Percentiles rank a stretch among this genome's conserved stretches.
phyloP scores from a whole-genome alignment of 2,797 vertebrate species.

The Prunella strophiata region DNA sequence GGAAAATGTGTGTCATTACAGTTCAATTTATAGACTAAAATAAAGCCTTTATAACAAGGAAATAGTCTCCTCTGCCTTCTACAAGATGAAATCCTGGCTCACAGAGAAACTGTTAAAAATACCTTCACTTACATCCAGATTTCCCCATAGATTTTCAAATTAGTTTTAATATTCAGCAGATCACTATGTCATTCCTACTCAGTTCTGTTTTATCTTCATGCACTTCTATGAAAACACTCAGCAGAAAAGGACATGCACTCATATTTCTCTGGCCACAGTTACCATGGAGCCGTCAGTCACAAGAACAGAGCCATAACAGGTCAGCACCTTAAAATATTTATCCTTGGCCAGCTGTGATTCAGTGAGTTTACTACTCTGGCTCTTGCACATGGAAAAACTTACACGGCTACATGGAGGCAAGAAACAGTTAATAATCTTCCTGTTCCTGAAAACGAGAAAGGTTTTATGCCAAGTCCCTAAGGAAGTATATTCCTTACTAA shows the following conservation, averaged over 20 bases:
- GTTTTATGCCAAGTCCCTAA: neutral
- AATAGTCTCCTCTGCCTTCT: neutral
- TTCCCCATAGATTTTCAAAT: neutral
- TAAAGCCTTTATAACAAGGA: neutral
- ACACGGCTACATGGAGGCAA: neutral
- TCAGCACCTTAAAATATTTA: neutral
- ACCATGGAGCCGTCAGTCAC: neutral
- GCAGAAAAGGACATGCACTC: neutral
- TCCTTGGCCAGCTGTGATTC: neutral
- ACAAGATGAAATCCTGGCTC: neutral
- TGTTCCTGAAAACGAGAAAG: neutral
- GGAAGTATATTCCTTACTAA: neutral
- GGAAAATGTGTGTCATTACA: neutral
- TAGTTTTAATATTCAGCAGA: constrained; percentile 13
- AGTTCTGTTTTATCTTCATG: neutral
- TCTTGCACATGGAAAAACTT: neutral
- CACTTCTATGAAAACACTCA: neutral
- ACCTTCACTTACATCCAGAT: neutral
- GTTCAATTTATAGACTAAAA: neutral
- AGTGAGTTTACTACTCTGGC: neutral
- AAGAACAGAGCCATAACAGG: neutral
- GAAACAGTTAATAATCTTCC: constrained; percentile 21
- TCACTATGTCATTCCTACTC: neutral
- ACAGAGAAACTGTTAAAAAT: neutral
- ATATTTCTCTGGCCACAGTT: neutral